Percentiles rank a stretch among this genome's conserved stretches.
Conservation (phyloP, 2,113 vertebrate species). For the Symphodus melops region DNA sequence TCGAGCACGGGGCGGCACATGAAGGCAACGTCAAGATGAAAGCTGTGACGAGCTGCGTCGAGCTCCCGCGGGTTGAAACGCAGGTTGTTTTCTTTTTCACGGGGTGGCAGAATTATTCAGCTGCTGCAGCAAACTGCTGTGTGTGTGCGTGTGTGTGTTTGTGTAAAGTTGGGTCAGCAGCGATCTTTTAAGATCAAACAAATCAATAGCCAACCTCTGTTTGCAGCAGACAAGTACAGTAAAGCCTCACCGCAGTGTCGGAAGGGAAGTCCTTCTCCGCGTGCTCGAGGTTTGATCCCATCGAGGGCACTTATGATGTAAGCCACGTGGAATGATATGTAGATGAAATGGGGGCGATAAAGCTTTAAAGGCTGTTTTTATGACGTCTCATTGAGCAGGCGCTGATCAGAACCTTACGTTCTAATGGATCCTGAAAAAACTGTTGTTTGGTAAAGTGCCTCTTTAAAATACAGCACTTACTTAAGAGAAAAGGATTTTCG, state of each 20-base stretch:
- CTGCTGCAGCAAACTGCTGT: constrained; percentile 60
- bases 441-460: neutral
- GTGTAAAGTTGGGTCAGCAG: constrained; percentile 34
- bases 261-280: neutral
- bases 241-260: constrained; percentile 19
- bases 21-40: constrained; percentile 67
- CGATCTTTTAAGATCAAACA: constrained; percentile 59
- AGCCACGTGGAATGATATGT: constrained; percentile 10
- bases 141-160: constrained; percentile 24
- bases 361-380: too few species aligned
- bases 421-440: constrained; percentile 36
- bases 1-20: constrained; percentile 57
- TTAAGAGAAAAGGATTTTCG: neutral
- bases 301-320: constrained; percentile 9
- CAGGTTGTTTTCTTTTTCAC: constrained; percentile 49
- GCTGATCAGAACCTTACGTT: constrained; percentile 18
- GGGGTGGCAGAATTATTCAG: constrained; percentile 64
- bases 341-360: too few species aligned
- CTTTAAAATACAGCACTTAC: constrained; percentile 9
- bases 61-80: constrained; percentile 22
- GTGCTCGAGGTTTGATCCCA: constrained; percentile 6
- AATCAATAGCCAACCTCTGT: constrained; percentile 49
- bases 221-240: constrained; percentile 12
- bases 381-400: neutral
- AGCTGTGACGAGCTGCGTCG: constrained; percentile 33